Evolutionary conservation across 2,113 vertebrate genomes (phyloP), one percentile per base, ranked within the genome.

Genomic region (Tursiops truncatus): DNA sequence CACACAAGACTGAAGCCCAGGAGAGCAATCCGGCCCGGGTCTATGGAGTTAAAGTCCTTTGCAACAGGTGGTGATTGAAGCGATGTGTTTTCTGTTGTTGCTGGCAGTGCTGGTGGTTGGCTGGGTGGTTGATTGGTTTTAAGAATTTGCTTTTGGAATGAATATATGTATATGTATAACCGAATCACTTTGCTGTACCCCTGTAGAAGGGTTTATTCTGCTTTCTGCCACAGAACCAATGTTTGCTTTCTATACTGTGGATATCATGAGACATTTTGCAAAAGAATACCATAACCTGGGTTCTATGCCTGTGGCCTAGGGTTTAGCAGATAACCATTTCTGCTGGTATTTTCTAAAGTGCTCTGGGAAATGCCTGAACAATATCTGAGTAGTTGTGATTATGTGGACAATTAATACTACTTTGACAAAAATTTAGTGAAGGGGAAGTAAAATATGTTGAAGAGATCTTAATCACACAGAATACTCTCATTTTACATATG

Each of bases 401-500:
- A 97, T 86, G 86, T 92, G 85, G 33, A 23, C 89, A 95, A 93
- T 96, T 92, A 93, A 63, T 18, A 82, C 21, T 71, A 47, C 33
- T 91, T 56, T 53, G 60, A 97, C 58, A 77, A 89, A 92, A 92
- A 88, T 44, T 65, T 82, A 36, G 44, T 60, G 63, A 95, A 94
- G 56, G 73, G 56, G 83, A 97, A 97, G 71, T 77, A 95, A 97
- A 97, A 56, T 95, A 97, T 97, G 97, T 97, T 97, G 77, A 91
- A 86, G 50, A 97, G 86, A 97, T 95, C 82, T 73, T 97, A 96
- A 97, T 97, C 95, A 87, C 50, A 76, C 60, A 13, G 33, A 79
- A 85, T 58, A 74, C 47, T 91, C 86, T 97, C 85, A 89, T 89
- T 95, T 97, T 96, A 97, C 89, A 80, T 67, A 41, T 70, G 77